These are phyloP conservation scores for Lethrus apterus DNA, from an alignment of 1,140 invertebrate genomes.

Conservation along the genomic window DNA sequence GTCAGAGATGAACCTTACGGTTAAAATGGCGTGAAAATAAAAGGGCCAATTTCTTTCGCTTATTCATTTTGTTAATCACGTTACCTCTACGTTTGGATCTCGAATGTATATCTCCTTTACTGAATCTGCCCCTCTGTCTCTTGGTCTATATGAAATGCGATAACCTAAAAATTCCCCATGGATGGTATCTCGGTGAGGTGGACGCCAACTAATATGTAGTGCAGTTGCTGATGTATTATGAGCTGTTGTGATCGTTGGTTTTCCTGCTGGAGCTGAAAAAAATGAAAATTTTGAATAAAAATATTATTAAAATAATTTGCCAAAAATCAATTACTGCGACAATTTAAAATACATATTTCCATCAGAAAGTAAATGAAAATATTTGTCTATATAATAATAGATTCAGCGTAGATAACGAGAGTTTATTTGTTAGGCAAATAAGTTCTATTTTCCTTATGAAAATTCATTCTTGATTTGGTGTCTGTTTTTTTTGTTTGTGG, in stretches of 20 bases:
- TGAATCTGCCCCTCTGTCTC: slow-evolving; percentile 49
- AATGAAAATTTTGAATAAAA: neutral
- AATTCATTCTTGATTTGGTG: too few relatives aligned
- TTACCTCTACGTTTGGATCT: slow-evolving; percentile 57
- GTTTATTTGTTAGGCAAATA: too few relatives aligned
- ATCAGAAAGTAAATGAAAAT: too few relatives aligned
- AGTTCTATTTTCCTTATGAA: too few relatives aligned
- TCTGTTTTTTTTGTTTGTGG: too few relatives aligned
- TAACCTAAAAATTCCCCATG: slow-evolving; percentile 75
- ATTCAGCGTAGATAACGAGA: too few relatives aligned
- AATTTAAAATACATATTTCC: too few relatives aligned
- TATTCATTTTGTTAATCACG: slow-evolving; percentile 21
- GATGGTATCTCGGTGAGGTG: slow-evolving; percentile 59
- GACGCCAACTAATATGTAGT: slow-evolving; percentile 63
- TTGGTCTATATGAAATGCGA: slow-evolving; percentile 58
- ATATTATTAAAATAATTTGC: neutral
- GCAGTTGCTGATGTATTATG: slow-evolving; percentile 64
- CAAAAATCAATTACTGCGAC: too few relatives aligned
- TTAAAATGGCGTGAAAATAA: slow-evolving; percentile 19
- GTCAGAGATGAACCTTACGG: slow-evolving; percentile 16
- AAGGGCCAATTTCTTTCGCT: slow-evolving; percentile 19
- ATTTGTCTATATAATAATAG: too few relatives aligned
- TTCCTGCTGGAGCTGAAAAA: slow-evolving; percentile 61
- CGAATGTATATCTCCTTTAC: slow-evolving; percentile 62
- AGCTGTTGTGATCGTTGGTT: slow-evolving; percentile 61